Evolutionary conservation across 2,797 vertebrate species (phyloP).

Genomic region (Takifugu rubripes): DNA sequence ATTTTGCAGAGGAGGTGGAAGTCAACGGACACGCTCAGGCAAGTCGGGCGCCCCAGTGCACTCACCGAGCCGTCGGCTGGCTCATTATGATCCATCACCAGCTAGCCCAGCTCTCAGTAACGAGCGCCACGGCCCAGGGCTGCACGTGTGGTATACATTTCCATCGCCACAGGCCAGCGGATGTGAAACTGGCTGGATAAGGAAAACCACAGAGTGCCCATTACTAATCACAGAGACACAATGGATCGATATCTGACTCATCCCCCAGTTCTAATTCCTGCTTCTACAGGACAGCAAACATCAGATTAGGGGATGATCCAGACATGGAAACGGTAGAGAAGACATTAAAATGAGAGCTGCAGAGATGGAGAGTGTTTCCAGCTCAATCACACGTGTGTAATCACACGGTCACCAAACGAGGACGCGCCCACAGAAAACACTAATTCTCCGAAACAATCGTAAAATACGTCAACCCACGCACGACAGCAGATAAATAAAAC

Average conservation of each 20-base stretch:
- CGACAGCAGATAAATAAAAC: no score
- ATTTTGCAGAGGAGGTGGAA: conserved; percentile 93
- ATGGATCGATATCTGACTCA: conserved; percentile 47
- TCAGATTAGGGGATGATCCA: conserved; percentile 16
- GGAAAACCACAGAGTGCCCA: conserved; percentile 54
- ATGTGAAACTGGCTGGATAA: conserved; percentile 49
- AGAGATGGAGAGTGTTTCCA: background rate
- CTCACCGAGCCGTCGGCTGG: no score
- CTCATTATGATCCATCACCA: no score
- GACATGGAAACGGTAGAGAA: no score
- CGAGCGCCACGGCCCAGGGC: background rate
- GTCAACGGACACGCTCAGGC: conserved; percentile 93
- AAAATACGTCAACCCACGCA: no score
- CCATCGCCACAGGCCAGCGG: conserved; percentile 26
- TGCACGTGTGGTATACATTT: background rate
- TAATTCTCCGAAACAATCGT: no score
- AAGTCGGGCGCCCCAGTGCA: conserved; percentile 12
- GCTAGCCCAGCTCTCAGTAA: no score
- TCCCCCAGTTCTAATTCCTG: conserved; percentile 46
- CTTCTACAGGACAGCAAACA: conserved; percentile 47
- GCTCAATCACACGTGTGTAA: conserved; percentile 11
- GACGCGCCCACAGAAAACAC: no score
- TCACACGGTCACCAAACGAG: no score
- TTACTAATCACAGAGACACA: conserved; percentile 55
- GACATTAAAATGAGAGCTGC: background rate